These are phyloP conservation scores for Coryphaenoides rupestris DNA, from an alignment of 2,113 vertebrate genomes.

Conservation along the genomic window DNA sequence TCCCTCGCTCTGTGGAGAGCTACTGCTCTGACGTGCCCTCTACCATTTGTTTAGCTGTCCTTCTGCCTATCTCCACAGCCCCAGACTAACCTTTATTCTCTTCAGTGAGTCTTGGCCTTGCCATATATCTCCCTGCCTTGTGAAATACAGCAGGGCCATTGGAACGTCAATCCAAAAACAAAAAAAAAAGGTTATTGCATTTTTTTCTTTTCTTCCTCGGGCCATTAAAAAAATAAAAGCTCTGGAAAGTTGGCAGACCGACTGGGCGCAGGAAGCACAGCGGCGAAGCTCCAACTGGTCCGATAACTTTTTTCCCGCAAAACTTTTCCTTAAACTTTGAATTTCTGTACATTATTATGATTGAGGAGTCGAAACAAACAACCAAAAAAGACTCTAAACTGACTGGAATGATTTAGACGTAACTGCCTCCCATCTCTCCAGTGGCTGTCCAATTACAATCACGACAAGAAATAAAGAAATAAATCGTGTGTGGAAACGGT, in stretches of 20 bases:
- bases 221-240: too few species aligned
- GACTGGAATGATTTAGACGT: not conserved
- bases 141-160: not conserved
- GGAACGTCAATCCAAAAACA: slow-evolving; percentile 34
- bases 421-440: too few species aligned
- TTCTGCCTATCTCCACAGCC: slow-evolving; percentile 26
- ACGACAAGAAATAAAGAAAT: slow-evolving; percentile 10
- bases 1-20: not conserved
- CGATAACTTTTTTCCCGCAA: too few species aligned
- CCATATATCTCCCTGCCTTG: not conserved
- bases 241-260: too few species aligned
- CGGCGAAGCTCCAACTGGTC: not conserved
- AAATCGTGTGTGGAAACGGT: slow-evolving; percentile 22
- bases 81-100: slow-evolving; percentile 22
- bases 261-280: too few species aligned
- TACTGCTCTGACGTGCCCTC: not conserved
- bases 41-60: not conserved
- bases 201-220: slow-evolving; percentile 18
- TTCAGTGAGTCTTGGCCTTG: not conserved
- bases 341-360: not conserved
- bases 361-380: not conserved
- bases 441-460: slow-evolving; percentile 8
- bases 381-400: not conserved
- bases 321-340: not conserved
- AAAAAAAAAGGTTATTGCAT: slow-evolving; percentile 18